These are phyloP conservation scores for Hassar affinis DNA, from an alignment of 2,113 vertebrate genomes.

Conservation along the genomic window DNA sequence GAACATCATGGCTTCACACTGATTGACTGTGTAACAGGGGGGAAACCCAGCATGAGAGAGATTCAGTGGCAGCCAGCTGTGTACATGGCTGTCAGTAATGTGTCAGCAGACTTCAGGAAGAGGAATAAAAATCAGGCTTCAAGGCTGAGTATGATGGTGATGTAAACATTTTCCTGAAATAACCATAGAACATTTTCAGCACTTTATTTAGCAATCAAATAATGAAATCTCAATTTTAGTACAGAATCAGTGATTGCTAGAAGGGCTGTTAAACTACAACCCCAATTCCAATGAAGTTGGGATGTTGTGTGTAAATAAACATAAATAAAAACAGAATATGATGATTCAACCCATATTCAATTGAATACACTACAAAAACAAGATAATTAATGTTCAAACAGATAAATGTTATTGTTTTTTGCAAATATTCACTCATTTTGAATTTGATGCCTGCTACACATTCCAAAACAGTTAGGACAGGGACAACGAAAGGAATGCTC, in stretches of 20 bases:
- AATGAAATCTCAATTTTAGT: not conserved
- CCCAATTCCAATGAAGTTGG: no score
- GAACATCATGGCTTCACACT: slow-evolving; percentile 4
- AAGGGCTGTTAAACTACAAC: no score
- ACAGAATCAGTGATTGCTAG: not conserved
- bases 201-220: not conserved
- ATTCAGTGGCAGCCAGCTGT: slow-evolving; percentile 14
- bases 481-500: no score
- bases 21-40: slow-evolving; percentile 29
- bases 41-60: slow-evolving; percentile 13
- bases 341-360: no score
- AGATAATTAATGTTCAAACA: no score
- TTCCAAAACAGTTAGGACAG: no score
- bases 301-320: no score
- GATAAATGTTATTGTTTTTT: no score
- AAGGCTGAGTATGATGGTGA: slow-evolving; percentile 1
- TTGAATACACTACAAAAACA: no score
- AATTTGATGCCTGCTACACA: no score
- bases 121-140: slow-evolving; percentile 30
- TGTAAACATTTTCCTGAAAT: not conserved
- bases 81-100: slow-evolving; percentile 23
- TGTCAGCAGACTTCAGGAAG: slow-evolving; percentile 24
- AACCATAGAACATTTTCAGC: not conserved
- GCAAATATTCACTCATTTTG: no score
- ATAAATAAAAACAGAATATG: no score